These are phyloP conservation scores for Nemotelus nigrinus DNA, from an alignment of 2,888 invertebrate genomes.

Conservation along the genomic window DNA sequence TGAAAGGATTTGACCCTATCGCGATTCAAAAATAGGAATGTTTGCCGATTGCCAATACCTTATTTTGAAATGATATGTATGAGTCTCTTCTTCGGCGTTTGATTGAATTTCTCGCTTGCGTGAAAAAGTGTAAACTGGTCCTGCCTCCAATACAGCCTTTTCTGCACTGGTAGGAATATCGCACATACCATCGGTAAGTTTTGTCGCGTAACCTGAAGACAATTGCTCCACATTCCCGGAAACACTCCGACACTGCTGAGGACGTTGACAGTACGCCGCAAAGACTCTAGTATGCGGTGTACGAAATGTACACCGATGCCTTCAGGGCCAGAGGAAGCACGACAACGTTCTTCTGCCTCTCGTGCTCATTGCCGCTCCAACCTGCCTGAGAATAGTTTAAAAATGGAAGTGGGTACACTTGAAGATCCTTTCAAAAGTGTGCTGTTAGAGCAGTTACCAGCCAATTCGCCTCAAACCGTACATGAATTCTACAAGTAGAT, in stretches of 20 bases:
- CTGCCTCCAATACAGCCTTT: too few relatives aligned
- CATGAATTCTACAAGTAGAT: slow-evolving; percentile 82
- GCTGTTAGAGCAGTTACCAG: slow-evolving; percentile 76
- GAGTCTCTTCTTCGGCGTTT: too few relatives aligned
- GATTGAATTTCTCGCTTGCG: too few relatives aligned
- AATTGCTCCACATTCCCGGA: slow-evolving; percentile 62
- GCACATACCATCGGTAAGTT: too few relatives aligned
- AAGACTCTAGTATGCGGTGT: slow-evolving; percentile 59
- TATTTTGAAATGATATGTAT: too few relatives aligned
- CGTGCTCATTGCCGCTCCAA: slow-evolving; percentile 51
- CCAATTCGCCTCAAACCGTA: slow-evolving; percentile 75
- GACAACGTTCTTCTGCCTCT: slow-evolving; percentile 54
- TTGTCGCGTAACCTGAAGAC: slow-evolving; percentile 25
- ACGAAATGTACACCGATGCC: slow-evolving; percentile 58
- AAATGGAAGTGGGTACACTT: slow-evolving; percentile 61
- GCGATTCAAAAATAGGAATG: too few relatives aligned
- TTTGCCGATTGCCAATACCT: too few relatives aligned
- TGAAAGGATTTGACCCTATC: too few relatives aligned
- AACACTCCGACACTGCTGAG: slow-evolving; percentile 55
- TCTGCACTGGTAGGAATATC: too few relatives aligned
- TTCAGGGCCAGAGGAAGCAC: slow-evolving; percentile 54
- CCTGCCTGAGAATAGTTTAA: slow-evolving; percentile 49
- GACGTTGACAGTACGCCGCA: slow-evolving; percentile 54
- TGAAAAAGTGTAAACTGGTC: too few relatives aligned
- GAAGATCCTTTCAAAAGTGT: slow-evolving; percentile 74